A percentile compares a stretch with the other conserved stretches of the same genome.
phyloP scores from a whole-genome alignment of 2,888 invertebrate genomes.

The Habrosyne pyritoides region DNA sequence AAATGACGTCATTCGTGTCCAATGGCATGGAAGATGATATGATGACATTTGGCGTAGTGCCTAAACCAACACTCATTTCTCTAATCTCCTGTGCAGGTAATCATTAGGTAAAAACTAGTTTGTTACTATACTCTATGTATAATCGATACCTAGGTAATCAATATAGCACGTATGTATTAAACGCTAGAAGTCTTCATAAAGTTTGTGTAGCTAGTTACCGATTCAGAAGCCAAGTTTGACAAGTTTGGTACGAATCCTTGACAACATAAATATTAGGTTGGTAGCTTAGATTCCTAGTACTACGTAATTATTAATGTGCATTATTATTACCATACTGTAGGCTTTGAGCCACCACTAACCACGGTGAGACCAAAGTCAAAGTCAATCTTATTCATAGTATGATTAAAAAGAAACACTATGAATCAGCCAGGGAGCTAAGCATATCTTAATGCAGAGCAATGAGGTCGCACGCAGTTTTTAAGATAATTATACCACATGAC shows the following conservation, averaged over 20 bases:
- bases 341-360: not conserved
- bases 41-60: too few relatives aligned
- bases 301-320: constrained; percentile 26
- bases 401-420: too few relatives aligned
- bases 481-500: too few relatives aligned
- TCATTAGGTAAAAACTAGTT: too few relatives aligned
- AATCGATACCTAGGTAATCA: not conserved
- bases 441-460: too few relatives aligned
- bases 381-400: too few relatives aligned
- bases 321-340: not conserved
- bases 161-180: not conserved
- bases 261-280: constrained; percentile 34
- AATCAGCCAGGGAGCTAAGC: too few relatives aligned
- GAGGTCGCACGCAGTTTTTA: too few relatives aligned
- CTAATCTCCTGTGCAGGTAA: not conserved
- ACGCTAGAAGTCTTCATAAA: not conserved
- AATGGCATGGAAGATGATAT: too few relatives aligned
- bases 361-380: too few relatives aligned
- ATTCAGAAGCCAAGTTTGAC: constrained; percentile 11
- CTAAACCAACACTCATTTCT: not conserved
- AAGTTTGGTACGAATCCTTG: constrained; percentile 24
- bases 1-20: too few relatives aligned
- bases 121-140: too few relatives aligned
- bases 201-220: not conserved
- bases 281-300: constrained; percentile 17